Evolutionary conservation across 2,888 invertebrate genomes (phyloP), one percentile per base, ranked within the genome.

Genomic region (Lampropteryx suffumata): DNA sequence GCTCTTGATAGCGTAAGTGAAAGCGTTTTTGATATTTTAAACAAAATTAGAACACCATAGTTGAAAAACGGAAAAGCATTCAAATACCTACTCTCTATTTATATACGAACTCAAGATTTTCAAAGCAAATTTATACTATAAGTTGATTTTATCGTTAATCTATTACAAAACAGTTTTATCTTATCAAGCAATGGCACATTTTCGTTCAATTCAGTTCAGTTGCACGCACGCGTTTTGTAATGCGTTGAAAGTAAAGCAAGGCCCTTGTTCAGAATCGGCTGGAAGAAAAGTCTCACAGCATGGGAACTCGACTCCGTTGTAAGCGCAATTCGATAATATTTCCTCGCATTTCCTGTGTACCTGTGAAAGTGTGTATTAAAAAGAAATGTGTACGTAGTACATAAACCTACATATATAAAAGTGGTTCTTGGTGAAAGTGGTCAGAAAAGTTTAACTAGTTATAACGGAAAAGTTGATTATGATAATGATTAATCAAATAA

Each of bases 231-330:
- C 76, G 60, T 79, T 79, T 61, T 92, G 92, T 47, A 87, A 69
- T 7, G 90, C 90, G 70, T 92, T 92, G 56, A 92, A 84, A n/a
- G 84, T 81, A 62, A 78, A 92, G 59, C 92, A 92, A 32, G 76
- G 67, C 11, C 92, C 92, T 51, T 84, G 69, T 61, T 92, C 92
- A 0, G 92, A 91, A 45, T 92, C 86, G 0, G 92, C 79, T 1
- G 56, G 50, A 6, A 67, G 70, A 61, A 92, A 92, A 50, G 81
- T 77, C 24, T 81, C 59, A 57, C 92, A 92, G 67, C 92, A 92
- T 60, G 91, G 70, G 50, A 92, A 90, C 29, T 64, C 56, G 24
- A 67, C 51, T 0, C 76, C 70, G 54, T 89, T 89, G 81, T 91
- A 92, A 13, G 69, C 71, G 62, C 92, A 92, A n/a, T 74, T 73